Percentiles rank a stretch among this genome's conserved stretches.
Conservation (phyloP, 2,888 invertebrate species). For the Myopa tessellatipennis region DNA sequence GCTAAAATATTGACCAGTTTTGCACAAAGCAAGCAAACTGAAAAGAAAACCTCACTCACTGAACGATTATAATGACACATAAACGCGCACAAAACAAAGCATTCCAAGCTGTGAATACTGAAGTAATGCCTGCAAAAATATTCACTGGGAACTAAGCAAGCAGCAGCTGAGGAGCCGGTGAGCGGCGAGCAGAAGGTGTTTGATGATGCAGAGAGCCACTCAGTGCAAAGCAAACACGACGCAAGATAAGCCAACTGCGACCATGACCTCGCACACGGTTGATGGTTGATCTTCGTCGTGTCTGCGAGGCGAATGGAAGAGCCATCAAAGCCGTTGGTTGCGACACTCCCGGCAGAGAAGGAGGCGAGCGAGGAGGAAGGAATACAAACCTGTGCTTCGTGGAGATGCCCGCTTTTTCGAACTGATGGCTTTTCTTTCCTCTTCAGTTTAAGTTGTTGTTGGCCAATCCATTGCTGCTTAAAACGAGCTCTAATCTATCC, state of each 20-base stretch:
- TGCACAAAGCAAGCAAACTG: too few relatives aligned
- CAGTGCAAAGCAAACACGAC: neutral
- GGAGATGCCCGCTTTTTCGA: too few relatives aligned
- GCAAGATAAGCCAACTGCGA: conserved; percentile 12
- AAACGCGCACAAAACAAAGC: too few relatives aligned
- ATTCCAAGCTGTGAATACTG: neutral
- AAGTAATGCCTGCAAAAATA: neutral
- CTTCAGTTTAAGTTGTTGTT: too few relatives aligned
- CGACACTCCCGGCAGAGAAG: neutral
- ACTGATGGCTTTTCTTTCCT: too few relatives aligned
- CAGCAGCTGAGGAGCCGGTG: neutral
- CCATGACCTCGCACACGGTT: conserved; percentile 26
- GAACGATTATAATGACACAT: too few relatives aligned
- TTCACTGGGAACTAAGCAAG: neutral
- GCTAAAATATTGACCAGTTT: too few relatives aligned
- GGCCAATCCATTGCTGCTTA: too few relatives aligned
- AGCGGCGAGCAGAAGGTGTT: neutral
- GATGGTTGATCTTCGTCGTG: neutral
- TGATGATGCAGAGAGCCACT: neutral
- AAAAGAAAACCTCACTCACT: neutral
- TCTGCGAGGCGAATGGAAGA: neutral
- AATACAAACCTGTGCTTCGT: too few relatives aligned
- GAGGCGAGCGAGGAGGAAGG: neutral
- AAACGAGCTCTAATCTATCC: too few relatives aligned
- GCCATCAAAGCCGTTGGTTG: neutral